These are phyloP conservation scores for Julus scanicus DNA, from an alignment of 2,888 invertebrate genomes.

Conservation along the genomic window DNA sequence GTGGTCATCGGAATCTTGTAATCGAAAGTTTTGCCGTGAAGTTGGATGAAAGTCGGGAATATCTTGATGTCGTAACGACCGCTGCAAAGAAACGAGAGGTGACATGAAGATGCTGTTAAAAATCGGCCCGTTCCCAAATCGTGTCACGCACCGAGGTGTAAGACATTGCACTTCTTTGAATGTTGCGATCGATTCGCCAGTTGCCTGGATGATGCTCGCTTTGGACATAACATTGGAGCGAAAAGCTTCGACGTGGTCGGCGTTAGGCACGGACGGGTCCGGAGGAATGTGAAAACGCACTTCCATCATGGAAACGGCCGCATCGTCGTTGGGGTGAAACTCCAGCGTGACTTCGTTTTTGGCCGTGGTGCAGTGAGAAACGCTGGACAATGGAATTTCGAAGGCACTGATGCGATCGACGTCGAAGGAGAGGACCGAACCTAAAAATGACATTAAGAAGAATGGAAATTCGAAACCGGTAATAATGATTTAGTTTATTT, in stretches of 20 bases:
- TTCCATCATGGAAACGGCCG: constrained; percentile 95
- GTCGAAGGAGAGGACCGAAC: constrained; percentile 85
- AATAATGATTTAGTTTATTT: too few relatives aligned
- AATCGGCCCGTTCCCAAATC: background rate
- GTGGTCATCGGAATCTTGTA: constrained; percentile 73
- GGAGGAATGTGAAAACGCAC: constrained; percentile 97
- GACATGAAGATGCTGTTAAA: constrained; percentile 61
- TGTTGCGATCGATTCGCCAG: constrained; percentile 97
- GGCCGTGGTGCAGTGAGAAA: constrained; percentile 93
- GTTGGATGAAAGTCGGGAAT: constrained; percentile 88
- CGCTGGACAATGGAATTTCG: constrained; percentile 95
- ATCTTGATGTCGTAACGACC: constrained; percentile 97
- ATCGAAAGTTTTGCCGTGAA: constrained; percentile 88
- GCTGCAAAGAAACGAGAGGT: constrained; percentile 71
- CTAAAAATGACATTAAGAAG: constrained; percentile 22
- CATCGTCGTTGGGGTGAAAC: constrained; percentile 99
- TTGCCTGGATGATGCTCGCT: constrained; percentile 97
- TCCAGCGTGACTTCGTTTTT: constrained; percentile 99
- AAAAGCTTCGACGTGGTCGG: constrained; percentile 76
- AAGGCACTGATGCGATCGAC: constrained; percentile 86
- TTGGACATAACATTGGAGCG: constrained; percentile 96
- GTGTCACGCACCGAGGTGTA: constrained; percentile 83
- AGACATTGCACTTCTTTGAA: constrained; percentile 97
- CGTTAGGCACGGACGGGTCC: constrained; percentile 77
- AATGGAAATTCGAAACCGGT: background rate